Evolutionary conservation across 2,888 invertebrate genomes (phyloP), one percentile per base, ranked within the genome.

Genomic region (Cistogaster globosa): DNA sequence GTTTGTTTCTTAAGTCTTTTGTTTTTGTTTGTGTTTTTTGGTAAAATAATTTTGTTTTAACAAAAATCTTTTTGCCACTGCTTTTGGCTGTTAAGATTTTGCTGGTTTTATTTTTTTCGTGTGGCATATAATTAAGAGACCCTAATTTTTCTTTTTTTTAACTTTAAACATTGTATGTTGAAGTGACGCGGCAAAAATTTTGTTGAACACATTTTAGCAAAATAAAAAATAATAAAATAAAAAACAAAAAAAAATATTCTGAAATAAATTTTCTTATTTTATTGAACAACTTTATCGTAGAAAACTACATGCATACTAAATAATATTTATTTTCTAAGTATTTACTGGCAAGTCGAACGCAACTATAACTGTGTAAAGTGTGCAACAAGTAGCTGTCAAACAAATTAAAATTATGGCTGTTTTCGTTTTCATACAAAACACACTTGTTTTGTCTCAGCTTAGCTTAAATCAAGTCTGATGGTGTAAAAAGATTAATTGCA

Each of bases 101-200:
- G 26, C 18, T 67, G 48, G 55, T 57, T 48, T 72, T 53, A 26
- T 38, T 0, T 63, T 58, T 45, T 69, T 81, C 14, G n/a, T 69
- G 51, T 18, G 78, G 63, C 63, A 55, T 85, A 71, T 82, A 78
- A 85, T 85, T 85, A 85, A 78, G 75, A 78, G 63, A 77, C 84
- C 74, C 77, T 78, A 68, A 78, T 84, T 81, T 67, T 63, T 69
- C 62, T 32, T 32, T 32, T 32, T 32, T 32, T 38, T 22, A 58
- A 62, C 48, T 58, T 63, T 57, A 9, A 53, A 12, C 20, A n/a
- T 62, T 58, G 51, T 2, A 60, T 45, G 32, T n/a, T 18, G 11
- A 53, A 68, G n/a, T 16, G 55, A 62, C 75, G 53, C 48, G 12
- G 4, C 16, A 71, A 63, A 20, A 62, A 53, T 80, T 26, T 32